Evolutionary conservation across 1,140 invertebrate species (phyloP), one percentile per base, ranked within the genome.

Genomic region (Ctenoplectra terminalis): DNA sequence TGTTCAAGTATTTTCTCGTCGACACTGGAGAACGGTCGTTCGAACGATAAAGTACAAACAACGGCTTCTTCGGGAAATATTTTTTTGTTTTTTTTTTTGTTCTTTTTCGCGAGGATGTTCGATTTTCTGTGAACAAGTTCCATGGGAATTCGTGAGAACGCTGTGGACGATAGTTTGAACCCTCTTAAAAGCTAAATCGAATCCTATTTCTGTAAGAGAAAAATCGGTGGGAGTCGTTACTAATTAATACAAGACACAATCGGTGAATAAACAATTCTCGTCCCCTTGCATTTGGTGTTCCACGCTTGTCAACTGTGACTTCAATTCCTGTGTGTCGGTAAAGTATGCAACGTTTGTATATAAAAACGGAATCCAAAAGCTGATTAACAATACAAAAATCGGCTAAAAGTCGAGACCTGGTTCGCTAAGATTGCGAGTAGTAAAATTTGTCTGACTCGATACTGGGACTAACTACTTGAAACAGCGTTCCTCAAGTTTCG

Each of bases 231-330:
- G 26, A 46, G 40, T 73, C 34, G 46, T 52, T 63, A 52, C 34
- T 72, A 79, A 48, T 71, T 78, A 61, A 73, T 80, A 80, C 70
- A 80, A 80, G 77, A 80, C 77, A 80, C 69, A 73, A 52, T 80
- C 46, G 77, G 77, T 73, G 77, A 80, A 80, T 73, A 73, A 80
- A 80, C 37, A 43, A 80, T 73, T 50, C 23, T 63, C 37, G 20
- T 58, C 40, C n/a, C 26, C 70, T 56, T 7, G 26, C 23, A 11
- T 79, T 56, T 23, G 37, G 48, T 46, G 46, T 54, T 63, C 48
- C 46, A 61, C 58, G 56, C 31, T 63, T 50, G 34, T 63, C 48
- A 52, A 23, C 11, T 63, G 15, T 31, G 67, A 73, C 52, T 64
- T 80, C 58, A 80, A 80, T 80, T 73, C 58, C 58, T 56, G 58